Evolutionary conservation across 1,140 invertebrate genomes (phyloP).

Genomic region (Lucilia cuprina): DNA sequence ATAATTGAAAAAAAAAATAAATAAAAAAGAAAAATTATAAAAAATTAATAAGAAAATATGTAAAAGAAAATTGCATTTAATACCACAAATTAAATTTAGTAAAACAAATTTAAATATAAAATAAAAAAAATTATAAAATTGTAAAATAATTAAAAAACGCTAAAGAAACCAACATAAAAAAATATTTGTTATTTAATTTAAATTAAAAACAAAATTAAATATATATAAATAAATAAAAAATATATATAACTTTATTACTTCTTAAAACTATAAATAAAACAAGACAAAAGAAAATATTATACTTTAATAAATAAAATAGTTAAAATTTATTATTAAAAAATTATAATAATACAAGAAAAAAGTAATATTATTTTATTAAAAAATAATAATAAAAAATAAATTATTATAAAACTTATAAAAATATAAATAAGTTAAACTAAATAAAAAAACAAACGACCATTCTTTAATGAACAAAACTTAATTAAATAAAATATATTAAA

Average conservation of each 20-base stretch:
- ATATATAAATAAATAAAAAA: constrained; percentile 11
- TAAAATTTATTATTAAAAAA: constrained; percentile 32
- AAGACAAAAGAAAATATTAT: background rate
- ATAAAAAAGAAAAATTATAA: constrained; percentile 6
- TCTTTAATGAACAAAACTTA: constrained; percentile 29
- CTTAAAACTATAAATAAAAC: constrained; percentile 42
- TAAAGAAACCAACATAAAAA: background rate
- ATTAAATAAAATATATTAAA: constrained; percentile 14
- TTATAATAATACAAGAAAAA: constrained; percentile 40
- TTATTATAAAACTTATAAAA: background rate
- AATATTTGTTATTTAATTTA: constrained; percentile 30
- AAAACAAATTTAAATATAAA: constrained; percentile 43
- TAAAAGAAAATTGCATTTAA: constrained; percentile 53
- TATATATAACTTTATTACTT: constrained; percentile 40
- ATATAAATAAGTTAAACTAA: background rate
- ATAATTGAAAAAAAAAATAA: background rate
- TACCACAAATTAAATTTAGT: constrained; percentile 47
- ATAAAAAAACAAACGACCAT: constrained; percentile 23
- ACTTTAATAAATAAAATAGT: background rate
- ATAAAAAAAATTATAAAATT: constrained; percentile 37
- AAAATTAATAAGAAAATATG: constrained; percentile 4
- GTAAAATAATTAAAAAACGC: constrained; percentile 23
- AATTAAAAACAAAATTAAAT: constrained; percentile 21
- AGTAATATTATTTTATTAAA: background rate
- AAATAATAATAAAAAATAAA: background rate